phyloP scores from a whole-genome alignment of 2,113 vertebrate species.

The Atractosteus spatula region DNA sequence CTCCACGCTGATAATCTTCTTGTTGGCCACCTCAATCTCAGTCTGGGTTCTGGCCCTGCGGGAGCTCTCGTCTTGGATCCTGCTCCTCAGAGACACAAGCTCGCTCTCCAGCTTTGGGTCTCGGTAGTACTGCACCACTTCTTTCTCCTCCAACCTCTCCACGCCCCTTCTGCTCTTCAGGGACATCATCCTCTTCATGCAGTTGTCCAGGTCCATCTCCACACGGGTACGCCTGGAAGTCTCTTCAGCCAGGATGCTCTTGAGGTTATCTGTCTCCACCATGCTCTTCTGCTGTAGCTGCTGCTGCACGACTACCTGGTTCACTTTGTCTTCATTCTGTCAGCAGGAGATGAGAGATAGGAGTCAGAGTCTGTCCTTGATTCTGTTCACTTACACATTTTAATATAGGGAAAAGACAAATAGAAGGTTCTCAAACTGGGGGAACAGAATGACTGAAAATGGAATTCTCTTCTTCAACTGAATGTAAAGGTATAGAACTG shows the following conservation, averaged over 20 bases:
- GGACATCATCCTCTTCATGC: conserved; percentile 70
- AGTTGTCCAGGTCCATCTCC: conserved; percentile 68
- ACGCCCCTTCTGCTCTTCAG: conserved; percentile 81
- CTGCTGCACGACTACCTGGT: conserved; percentile 46
- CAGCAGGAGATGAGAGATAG: conserved; percentile 23
- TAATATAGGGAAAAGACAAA: too few relatives aligned
- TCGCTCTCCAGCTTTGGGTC: conserved; percentile 80
- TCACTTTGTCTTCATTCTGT: conserved; percentile 80
- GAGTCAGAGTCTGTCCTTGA: background rate
- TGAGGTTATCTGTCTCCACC: conserved; percentile 57
- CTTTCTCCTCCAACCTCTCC: conserved; percentile 87
- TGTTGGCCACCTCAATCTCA: conserved; percentile 65
- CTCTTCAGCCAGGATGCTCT: conserved; percentile 74
- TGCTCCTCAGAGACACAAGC: conserved; percentile 55
- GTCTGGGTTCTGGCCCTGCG: conserved; percentile 62
- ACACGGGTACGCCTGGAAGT: conserved; percentile 58
- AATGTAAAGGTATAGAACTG: too few relatives aligned
- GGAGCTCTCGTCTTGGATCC: conserved; percentile 65
- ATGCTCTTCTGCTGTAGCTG: conserved; percentile 48
- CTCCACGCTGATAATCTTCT: conserved; percentile 68
- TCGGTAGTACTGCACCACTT: conserved; percentile 85
- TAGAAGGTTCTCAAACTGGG: too few relatives aligned
- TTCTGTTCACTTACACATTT: too few relatives aligned
- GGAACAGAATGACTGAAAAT: too few relatives aligned
- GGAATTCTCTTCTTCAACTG: too few relatives aligned